Evolutionary conservation across 2,888 invertebrate species (phyloP).

Genomic region (Drosophila multiciliata): DNA sequence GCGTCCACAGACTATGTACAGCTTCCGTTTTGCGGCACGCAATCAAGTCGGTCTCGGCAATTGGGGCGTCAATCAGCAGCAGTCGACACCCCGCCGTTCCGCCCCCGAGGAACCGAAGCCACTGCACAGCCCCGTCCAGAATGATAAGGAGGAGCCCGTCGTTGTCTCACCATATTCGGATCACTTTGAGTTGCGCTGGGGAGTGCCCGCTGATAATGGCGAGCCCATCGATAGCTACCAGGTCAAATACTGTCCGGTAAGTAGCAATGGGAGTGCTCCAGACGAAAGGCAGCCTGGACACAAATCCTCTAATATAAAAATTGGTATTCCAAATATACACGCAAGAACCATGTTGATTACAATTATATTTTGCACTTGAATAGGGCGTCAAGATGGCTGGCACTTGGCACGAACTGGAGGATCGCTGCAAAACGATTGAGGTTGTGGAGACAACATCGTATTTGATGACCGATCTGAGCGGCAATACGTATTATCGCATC

Average conservation of each 20-base stretch:
- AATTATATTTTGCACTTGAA: not conserved
- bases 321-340: not conserved
- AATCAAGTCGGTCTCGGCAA: constrained; percentile 93
- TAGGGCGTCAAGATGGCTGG: constrained; percentile 89
- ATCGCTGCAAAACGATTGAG: constrained; percentile 87
- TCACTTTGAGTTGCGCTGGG: constrained; percentile 93
- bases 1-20: constrained; percentile 91
- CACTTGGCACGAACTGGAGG: constrained; percentile 87
- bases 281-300: not conserved
- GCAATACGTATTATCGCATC: constrained; percentile 93
- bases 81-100: constrained; percentile 91
- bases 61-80: constrained; percentile 88
- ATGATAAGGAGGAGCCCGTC: constrained; percentile 85
- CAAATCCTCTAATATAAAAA: not conserved
- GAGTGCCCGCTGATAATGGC: constrained; percentile 94
- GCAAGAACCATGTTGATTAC: not conserved
- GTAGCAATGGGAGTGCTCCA: constrained; percentile 63
- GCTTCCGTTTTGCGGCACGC: constrained; percentile 92
- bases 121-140: constrained; percentile 85
- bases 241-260: constrained; percentile 92
- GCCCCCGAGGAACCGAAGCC: constrained; percentile 91
- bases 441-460: constrained; percentile 88
- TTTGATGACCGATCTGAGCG: constrained; percentile 89
- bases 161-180: constrained; percentile 89
- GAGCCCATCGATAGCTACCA: constrained; percentile 94